A percentile compares a stretch with the other conserved stretches of the same genome.
Evolutionary conservation across 2,888 invertebrate species (phyloP).

Genomic region (Eremobia ochroleuca): DNA sequence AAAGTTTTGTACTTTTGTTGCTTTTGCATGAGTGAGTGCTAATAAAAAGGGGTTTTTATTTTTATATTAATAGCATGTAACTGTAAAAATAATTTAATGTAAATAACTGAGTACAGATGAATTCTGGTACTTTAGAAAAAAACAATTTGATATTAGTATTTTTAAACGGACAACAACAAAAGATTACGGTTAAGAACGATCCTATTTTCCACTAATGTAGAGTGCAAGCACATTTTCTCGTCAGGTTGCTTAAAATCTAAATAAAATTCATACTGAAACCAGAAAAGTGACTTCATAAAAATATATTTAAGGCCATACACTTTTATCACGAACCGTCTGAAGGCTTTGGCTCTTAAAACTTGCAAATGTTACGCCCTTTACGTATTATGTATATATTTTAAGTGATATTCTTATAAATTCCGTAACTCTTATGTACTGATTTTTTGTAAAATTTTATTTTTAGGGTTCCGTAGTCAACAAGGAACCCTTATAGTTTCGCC

Average conservation of each 20-base stretch:
- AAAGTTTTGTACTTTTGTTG: background rate
- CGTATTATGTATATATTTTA: constrained; percentile 78
- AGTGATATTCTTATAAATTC: constrained; percentile 81
- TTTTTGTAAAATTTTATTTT: constrained; percentile 66
- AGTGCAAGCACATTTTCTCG: constrained; percentile 55
- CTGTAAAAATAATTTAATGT: constrained; percentile 27
- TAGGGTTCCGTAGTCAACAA: too few relatives aligned
- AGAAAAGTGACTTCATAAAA: constrained; percentile 67
- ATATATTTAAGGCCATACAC: constrained; percentile 73
- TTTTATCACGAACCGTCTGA: constrained; percentile 76
- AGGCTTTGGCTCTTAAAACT: constrained; percentile 72
- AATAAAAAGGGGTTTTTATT: background rate
- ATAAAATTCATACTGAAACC: constrained; percentile 70
- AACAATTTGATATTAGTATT: constrained; percentile 22
- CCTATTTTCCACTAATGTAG: constrained; percentile 53
- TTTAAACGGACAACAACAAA: constrained; percentile 27
- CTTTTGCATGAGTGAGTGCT: background rate
- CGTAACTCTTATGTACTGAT: constrained; percentile 75
- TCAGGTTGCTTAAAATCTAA: constrained; percentile 65
- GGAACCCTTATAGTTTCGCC: too few relatives aligned
- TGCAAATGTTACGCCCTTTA: constrained; percentile 73
- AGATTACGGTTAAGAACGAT: constrained; percentile 26
- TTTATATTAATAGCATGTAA: background rate
- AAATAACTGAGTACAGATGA: constrained; percentile 24
- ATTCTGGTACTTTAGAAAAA: constrained; percentile 7